Evolutionary conservation across 2,888 invertebrate species (phyloP).

Genomic region (Drosophila monieri): DNA sequence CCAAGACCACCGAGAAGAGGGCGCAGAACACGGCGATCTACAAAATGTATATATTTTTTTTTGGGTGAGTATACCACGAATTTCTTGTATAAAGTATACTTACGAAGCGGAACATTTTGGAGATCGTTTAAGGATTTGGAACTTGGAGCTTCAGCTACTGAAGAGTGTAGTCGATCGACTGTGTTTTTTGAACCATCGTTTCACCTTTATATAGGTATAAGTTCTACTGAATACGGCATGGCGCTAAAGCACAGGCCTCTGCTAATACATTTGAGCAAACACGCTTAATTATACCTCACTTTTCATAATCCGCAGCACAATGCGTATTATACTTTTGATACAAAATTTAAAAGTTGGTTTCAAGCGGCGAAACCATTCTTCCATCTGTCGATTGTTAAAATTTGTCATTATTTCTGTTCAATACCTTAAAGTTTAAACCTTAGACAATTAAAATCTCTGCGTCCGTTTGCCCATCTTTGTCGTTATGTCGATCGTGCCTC

Average conservation of each 20-base stretch:
- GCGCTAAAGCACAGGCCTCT: too few relatives aligned
- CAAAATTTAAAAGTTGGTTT: neutral
- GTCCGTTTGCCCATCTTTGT: conserved; percentile 17
- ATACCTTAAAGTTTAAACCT: conserved; percentile 25
- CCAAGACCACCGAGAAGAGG: conserved; percentile 34
- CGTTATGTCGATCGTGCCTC: conserved; percentile 24
- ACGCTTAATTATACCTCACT: conserved; percentile 23
- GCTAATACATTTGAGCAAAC: conserved; percentile 12
- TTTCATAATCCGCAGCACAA: conserved; percentile 1
- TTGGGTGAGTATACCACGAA: too few relatives aligned
- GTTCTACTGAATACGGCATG: too few relatives aligned
- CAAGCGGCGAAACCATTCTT: conserved; percentile 16
- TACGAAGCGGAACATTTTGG: conserved; percentile 46
- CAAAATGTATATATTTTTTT: neutral
- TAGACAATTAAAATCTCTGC: neutral
- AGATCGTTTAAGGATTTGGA: too few relatives aligned
- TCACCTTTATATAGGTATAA: too few relatives aligned
- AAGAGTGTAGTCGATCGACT: too few relatives aligned
- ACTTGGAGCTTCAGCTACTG: too few relatives aligned
- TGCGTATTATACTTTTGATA: conserved; percentile 24
- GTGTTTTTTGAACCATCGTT: too few relatives aligned
- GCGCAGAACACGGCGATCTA: conserved; percentile 46
- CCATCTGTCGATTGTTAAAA: conserved; percentile 24
- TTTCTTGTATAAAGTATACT: conserved; percentile 17
- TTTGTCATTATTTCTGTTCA: conserved; percentile 39